Percentiles rank a stretch among this genome's conserved stretches.
These are phyloP conservation scores for Drosophila pseudotakahashii DNA, from an alignment of 2,888 invertebrate species.

Conservation along the genomic window DNA sequence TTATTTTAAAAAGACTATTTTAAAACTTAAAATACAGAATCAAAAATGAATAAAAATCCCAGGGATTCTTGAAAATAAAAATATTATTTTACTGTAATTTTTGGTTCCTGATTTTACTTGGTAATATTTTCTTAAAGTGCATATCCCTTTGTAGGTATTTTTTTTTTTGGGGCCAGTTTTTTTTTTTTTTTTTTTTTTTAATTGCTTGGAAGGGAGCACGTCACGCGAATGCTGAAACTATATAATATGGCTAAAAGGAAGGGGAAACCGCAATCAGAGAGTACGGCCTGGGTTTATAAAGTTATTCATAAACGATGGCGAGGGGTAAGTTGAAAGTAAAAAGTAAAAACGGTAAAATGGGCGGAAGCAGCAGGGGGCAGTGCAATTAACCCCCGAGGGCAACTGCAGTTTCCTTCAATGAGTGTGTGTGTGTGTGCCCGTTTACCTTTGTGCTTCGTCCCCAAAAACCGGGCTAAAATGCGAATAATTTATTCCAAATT, in stretches of 20 bases:
- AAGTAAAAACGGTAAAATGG: slow-evolving; percentile 1
- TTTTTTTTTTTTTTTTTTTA: slow-evolving; percentile 59
- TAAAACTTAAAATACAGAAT: no score
- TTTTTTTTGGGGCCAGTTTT: slow-evolving; percentile 12
- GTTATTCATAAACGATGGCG: slow-evolving; percentile 9
- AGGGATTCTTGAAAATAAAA: no score
- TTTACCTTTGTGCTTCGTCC: slow-evolving; percentile 5
- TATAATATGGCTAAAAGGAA: slow-evolving; percentile 38
- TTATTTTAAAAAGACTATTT: no score
- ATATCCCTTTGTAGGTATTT: slow-evolving; percentile 3
- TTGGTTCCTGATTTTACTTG: no score
- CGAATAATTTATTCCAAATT: slow-evolving; percentile 25
- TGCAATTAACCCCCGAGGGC: slow-evolving; percentile 50
- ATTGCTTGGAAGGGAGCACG: slow-evolving; percentile 61
- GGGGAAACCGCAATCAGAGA: slow-evolving; percentile 39
- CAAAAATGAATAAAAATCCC: no score
- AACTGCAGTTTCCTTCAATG: slow-evolving; percentile 29
- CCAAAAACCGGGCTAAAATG: slow-evolving; percentile 3
- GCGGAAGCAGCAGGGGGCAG: slow-evolving; percentile 3
- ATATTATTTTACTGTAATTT: no score
- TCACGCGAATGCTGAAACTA: slow-evolving; percentile 59
- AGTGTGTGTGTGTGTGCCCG: neutral
- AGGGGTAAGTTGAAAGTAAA: neutral
- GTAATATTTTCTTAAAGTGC: slow-evolving; percentile 5
- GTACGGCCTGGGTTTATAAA: slow-evolving; percentile 32